phyloP scores from a whole-genome alignment of 1,140 invertebrate species.

The Meloidogyne chitwoodi region DNA sequence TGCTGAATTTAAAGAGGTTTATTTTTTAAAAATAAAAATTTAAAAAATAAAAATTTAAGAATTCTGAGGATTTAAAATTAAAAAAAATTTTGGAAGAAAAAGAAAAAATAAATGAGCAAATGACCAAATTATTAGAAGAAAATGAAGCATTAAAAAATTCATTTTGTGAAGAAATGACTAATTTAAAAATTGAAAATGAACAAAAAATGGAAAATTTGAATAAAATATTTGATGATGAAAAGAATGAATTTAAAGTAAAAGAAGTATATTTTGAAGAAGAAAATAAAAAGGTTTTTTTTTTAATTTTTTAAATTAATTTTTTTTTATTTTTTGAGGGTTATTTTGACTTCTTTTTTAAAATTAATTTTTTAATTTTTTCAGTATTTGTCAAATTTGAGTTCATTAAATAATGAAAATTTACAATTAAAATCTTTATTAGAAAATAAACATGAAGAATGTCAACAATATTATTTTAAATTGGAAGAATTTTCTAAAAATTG shows the following conservation, averaged over 20 bases:
- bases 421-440: conserved; percentile 14
- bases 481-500: conserved; percentile 10
- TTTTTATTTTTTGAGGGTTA: too few relatives aligned
- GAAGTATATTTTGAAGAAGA: too few relatives aligned
- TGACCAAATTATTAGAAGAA: neutral
- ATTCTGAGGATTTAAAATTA: neutral
- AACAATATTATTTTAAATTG: conserved; percentile 18
- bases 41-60: too few relatives aligned
- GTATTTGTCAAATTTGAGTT: neutral
- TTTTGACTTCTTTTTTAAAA: neutral
- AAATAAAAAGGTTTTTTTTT: too few relatives aligned
- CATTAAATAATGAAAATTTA: neutral
- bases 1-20: neutral
- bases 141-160: neutral
- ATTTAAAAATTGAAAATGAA: neutral
- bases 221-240: neutral
- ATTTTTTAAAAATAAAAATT: neutral
- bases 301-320: too few relatives aligned
- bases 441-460: conserved; percentile 19
- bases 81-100: neutral
- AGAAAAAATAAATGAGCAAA: neutral
- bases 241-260: too few relatives aligned
- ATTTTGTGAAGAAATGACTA: neutral
- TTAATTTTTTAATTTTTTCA: neutral
- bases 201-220: neutral